Base-by-base conservation (phyloP, 1,140 invertebrate species). In the Charaxes varanes region DNA sequence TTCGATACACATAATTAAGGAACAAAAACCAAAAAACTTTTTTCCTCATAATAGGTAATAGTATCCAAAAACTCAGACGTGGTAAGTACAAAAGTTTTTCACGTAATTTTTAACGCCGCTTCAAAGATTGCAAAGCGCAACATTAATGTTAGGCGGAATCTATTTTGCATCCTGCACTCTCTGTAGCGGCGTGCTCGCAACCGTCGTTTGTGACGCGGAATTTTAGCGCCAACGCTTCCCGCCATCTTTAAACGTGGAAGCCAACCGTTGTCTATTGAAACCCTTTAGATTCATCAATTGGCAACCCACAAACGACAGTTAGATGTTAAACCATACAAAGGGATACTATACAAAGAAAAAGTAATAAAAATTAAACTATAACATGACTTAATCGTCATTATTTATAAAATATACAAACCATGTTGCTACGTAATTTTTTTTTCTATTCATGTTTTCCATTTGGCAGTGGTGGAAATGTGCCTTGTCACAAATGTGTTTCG, bases 391-490 rank as follows among this genome's bases (percentile, higher is more conserved):
- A 57, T 61, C 62, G 62, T 73, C 62, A 69, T 72, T 78, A 72
- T 54, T 57, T 66, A 72, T 66, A 79, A 64, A 71, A 70, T 74
- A 62, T 80, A 76, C 76, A 80, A 73, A 68, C 59, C 45, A 63
- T 63, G 50, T 69, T 62, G 55, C 56, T 67, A 62, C 56, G 54
- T 64, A 62, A 58, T 58, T 56, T 61, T 44, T 56, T 62, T 54
- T 59, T 60, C 62, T 67, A 56, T 54, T 63, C 48, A 64, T 51
- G 57, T 62, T 67, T 68, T 60, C 53, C 63, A 66, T 77, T 78
- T 77, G 83, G 81, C 83, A 80, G 71, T 84, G 79, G 67, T 84
- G 81, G 81, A 84, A 77, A 85, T 85, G 84, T 85, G 84, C 84
- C 84, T 85, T 83, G 84, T 81, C 66, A 69, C 62, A 77, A 67